These are phyloP conservation scores for Drosophila seclusa DNA, from an alignment of 2,888 invertebrate species.

Conservation along the genomic window DNA sequence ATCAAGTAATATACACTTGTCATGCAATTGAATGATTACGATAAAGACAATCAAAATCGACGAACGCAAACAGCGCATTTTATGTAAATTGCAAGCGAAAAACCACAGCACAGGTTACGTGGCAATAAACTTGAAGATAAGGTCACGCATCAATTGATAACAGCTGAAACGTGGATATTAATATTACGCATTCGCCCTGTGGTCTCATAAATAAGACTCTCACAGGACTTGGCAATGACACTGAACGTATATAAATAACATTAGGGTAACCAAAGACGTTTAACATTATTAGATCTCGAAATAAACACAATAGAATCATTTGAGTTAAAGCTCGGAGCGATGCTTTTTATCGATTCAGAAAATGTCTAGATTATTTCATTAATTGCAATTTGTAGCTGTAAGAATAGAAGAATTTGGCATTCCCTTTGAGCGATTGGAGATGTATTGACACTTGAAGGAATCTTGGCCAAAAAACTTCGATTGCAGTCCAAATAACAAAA, in stretches of 20 bases:
- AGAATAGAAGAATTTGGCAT: neutral
- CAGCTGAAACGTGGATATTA: neutral
- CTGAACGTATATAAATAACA: constrained; percentile 6
- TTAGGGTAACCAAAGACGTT: constrained; percentile 5
- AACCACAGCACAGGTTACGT: constrained; percentile 3
- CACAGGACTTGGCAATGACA: neutral
- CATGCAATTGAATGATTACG: constrained; percentile 73
- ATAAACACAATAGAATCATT: constrained; percentile 1
- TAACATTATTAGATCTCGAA: neutral
- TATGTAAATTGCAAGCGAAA: constrained; percentile 11
- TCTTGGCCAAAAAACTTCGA: neutral
- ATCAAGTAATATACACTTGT: constrained; percentile 66
- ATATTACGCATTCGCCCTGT: constrained; percentile 30
- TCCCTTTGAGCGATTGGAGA: neutral
- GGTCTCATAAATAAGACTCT: constrained; percentile 20
- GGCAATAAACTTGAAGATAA: constrained; percentile 4
- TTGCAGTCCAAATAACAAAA: neutral
- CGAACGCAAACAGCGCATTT: constrained; percentile 28
- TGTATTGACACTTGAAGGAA: neutral
- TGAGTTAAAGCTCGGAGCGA: neutral
- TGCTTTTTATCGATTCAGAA: neutral
- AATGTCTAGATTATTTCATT: neutral
- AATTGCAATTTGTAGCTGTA: neutral
- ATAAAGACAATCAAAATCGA: constrained; percentile 34
- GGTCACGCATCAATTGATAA: neutral